phyloP scores from a whole-genome alignment of 2,888 invertebrate species.

The Hyalella azteca region DNA sequence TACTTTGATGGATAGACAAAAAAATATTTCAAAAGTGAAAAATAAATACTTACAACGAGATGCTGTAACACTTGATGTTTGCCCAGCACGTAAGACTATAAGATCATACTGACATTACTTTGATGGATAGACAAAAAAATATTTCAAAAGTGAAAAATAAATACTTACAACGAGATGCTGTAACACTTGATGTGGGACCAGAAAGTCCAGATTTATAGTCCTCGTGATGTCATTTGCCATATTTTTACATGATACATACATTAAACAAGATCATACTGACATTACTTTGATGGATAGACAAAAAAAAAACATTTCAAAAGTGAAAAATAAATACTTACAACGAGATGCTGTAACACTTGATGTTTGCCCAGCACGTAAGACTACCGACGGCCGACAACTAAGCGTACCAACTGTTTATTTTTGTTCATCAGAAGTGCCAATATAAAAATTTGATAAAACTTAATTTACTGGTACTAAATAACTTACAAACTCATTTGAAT shows the following conservation, averaged over 20 bases:
- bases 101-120: too few relatives aligned
- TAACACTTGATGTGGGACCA: too few relatives aligned
- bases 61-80: neutral
- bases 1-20: too few relatives aligned
- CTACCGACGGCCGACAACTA: neutral
- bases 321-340: neutral
- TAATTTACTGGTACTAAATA: too few relatives aligned
- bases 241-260: too few relatives aligned
- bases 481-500: too few relatives aligned
- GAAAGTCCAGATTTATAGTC: too few relatives aligned
- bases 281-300: too few relatives aligned
- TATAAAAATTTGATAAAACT: too few relatives aligned
- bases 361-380: neutral
- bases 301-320: neutral
- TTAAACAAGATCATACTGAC: too few relatives aligned
- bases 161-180: neutral
- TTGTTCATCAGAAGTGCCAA: neutral
- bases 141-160: neutral
- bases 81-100: neutral
- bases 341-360: neutral
- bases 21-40: neutral
- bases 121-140: too few relatives aligned
- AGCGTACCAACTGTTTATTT: slow-evolving; percentile 1
- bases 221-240: too few relatives aligned
- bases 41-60: neutral